A percentile compares a stretch with the other conserved stretches of the same genome.
These are phyloP conservation scores for Galleria mellonella DNA, from an alignment of 1,140 invertebrate species.

Conservation along the genomic window DNA sequence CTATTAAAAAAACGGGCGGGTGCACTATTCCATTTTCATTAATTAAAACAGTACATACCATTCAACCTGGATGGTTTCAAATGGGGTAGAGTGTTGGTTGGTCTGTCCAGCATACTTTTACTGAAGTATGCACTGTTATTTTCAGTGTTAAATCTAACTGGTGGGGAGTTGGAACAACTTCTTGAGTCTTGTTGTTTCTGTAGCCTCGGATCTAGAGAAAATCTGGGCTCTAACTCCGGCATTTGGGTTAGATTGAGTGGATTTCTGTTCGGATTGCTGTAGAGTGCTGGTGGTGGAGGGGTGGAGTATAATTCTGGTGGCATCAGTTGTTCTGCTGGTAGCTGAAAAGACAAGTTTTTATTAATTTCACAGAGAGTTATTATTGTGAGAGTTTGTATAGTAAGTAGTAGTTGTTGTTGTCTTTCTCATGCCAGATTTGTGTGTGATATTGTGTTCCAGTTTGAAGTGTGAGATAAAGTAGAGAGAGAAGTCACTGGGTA, in stretches of 20 bases:
- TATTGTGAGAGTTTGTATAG: too few species aligned
- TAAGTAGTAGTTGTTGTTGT: too few species aligned
- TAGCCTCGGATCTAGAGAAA: slow-evolving; percentile 29
- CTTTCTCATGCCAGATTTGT: too few species aligned
- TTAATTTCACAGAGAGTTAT: too few species aligned
- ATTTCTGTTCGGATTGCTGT: slow-evolving; percentile 44
- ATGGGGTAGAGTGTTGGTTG: slow-evolving; percentile 38
- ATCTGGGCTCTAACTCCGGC: slow-evolving; percentile 45
- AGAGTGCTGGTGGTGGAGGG: slow-evolving; percentile 31
- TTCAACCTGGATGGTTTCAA: slow-evolving; percentile 30
- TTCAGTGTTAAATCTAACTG: slow-evolving; percentile 40
- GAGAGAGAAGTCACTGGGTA: too few species aligned
- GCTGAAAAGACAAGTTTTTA: slow-evolving; percentile 13
- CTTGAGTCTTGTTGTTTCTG: slow-evolving; percentile 20
- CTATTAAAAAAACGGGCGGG: too few species aligned
- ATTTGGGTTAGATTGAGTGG: slow-evolving; percentile 45
- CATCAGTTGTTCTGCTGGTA: slow-evolving; percentile 45
- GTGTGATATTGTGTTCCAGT: too few species aligned
- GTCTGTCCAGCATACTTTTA: slow-evolving; percentile 33
- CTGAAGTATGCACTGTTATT: slow-evolving; percentile 43
- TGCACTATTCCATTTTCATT: too few species aligned
- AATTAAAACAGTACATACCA: too few species aligned
- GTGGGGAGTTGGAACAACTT: slow-evolving; percentile 39
- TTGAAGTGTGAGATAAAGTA: too few species aligned
- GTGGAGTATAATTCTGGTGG: slow-evolving; percentile 41